Evolutionary conservation across 2,113 vertebrate species (phyloP).

Genomic region (Charina bottae): DNA sequence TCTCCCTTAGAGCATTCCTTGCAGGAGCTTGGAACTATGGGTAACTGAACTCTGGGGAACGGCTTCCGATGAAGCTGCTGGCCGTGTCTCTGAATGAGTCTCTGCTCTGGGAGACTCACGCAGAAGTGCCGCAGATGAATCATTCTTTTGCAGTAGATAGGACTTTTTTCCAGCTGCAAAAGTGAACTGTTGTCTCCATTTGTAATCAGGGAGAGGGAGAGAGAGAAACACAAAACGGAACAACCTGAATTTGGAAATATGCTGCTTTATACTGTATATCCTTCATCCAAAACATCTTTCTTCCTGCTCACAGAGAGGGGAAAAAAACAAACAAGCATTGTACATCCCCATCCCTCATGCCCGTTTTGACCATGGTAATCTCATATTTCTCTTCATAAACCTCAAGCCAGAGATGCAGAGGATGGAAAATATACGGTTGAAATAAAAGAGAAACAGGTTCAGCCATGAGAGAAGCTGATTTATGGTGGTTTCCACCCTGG

Average conservation of each 20-base stretch:
- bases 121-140: too few relatives aligned
- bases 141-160: too few relatives aligned
- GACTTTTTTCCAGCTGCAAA: not conserved
- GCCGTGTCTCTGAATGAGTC: not conserved
- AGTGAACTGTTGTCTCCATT: not conserved
- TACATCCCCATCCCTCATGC: not conserved
- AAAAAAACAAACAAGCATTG: not conserved
- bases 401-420: not conserved
- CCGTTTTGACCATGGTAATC: fast-evolving
- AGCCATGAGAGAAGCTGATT: not conserved
- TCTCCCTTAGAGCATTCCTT: too few relatives aligned
- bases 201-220: too few relatives aligned
- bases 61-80: not conserved
- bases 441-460: not conserved
- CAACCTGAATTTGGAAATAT: too few relatives aligned
- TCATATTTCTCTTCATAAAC: not conserved
- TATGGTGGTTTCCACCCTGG: not conserved
- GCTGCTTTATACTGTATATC: too few relatives aligned
- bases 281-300: not conserved
- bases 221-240: not conserved
- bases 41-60: too few relatives aligned
- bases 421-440: not conserved
- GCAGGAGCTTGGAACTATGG: too few relatives aligned
- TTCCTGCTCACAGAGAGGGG: not conserved
- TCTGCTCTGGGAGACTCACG: too few relatives aligned